Percentiles rank a stretch among this genome's conserved stretches.
These are phyloP conservation scores for Phalacrocorax aristotelis DNA, from an alignment of 2,113 vertebrate species.

Conservation along the genomic window DNA sequence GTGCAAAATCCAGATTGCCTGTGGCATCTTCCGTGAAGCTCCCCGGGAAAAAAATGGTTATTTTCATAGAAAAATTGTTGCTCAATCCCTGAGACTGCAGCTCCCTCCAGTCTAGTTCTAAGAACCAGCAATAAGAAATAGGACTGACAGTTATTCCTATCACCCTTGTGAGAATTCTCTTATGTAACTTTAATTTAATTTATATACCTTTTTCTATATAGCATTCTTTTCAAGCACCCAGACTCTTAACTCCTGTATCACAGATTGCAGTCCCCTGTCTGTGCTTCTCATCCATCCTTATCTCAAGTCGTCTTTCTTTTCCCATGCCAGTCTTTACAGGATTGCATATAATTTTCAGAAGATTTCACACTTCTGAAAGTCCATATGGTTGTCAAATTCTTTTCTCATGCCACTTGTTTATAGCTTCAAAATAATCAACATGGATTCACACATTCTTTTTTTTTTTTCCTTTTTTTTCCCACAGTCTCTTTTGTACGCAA, in stretches of 20 bases:
- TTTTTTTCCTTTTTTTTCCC: no score
- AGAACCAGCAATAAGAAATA: background rate
- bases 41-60: background rate
- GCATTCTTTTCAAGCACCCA: background rate
- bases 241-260: background rate
- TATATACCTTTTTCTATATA: background rate
- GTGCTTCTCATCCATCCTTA: background rate
- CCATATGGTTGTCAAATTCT: constrained; percentile 57
- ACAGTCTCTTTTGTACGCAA: background rate
- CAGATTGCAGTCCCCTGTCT: background rate
- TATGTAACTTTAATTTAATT: background rate
- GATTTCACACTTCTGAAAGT: constrained; percentile 43
- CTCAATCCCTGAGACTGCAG: background rate
- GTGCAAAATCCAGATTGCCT: background rate
- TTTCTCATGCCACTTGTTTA: constrained; percentile 57
- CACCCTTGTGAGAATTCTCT: background rate
- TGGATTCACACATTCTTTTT: background rate
- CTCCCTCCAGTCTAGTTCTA: background rate
- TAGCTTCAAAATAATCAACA: constrained; percentile 55
- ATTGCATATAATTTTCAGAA: constrained; percentile 33
- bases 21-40: background rate
- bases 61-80: background rate
- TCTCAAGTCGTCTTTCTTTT: background rate
- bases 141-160: background rate
- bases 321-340: background rate